These are phyloP conservation scores for Dilophus febrilis DNA, from an alignment of 2,888 invertebrate species.

Conservation along the genomic window DNA sequence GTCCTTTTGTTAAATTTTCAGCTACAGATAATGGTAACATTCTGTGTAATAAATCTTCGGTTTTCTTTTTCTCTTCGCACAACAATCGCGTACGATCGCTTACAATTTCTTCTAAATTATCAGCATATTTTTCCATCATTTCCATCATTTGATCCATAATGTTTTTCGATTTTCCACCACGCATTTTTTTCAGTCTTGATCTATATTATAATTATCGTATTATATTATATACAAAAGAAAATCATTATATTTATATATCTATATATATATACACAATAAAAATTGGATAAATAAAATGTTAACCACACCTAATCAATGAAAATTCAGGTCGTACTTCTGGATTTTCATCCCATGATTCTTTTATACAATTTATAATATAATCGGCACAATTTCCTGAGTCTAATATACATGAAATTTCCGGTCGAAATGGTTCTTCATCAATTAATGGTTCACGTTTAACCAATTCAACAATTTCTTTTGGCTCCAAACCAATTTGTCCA, in stretches of 20 bases:
- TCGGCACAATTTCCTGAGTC: slow-evolving; percentile 60
- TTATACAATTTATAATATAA: slow-evolving; percentile 65
- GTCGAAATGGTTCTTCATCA: slow-evolving; percentile 60
- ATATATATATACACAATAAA: neutral
- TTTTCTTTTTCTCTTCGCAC: slow-evolving; percentile 84
- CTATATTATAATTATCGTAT: slow-evolving; percentile 11
- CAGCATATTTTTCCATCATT: slow-evolving; percentile 94
- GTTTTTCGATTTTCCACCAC: slow-evolving; percentile 68
- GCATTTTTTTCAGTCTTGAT: slow-evolving; percentile 69
- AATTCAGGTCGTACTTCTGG: slow-evolving; percentile 76
- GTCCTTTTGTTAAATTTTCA: slow-evolving; percentile 67
- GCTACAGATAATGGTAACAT: slow-evolving; percentile 93
- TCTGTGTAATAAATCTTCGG: slow-evolving; percentile 78
- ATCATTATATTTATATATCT: neutral
- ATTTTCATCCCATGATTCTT: slow-evolving; percentile 78
- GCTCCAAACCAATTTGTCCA: slow-evolving; percentile 59
- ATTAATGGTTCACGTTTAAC: slow-evolving; percentile 52
- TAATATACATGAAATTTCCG: slow-evolving; percentile 53
- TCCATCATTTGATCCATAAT: slow-evolving; percentile 97
- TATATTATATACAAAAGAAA: neutral
- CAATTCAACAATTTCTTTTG: slow-evolving; percentile 79
- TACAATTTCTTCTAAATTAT: slow-evolving; percentile 87
- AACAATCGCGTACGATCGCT: slow-evolving; percentile 77
- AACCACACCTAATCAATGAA: slow-evolving; percentile 43
- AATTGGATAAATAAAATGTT: neutral